phyloP scores from a whole-genome alignment of 2,888 invertebrate genomes.

The Hypomecis atomaria region DNA sequence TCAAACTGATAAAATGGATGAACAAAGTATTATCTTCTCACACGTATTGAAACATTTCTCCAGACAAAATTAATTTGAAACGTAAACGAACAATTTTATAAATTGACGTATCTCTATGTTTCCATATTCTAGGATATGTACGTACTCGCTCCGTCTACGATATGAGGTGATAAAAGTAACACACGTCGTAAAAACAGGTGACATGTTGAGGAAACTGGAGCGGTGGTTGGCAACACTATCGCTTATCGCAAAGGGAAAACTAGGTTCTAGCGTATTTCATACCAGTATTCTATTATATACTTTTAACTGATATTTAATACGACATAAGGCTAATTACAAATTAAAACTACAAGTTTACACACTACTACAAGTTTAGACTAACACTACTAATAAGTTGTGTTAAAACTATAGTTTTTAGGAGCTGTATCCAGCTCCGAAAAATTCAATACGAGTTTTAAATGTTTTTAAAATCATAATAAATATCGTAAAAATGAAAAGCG shows the following conservation, averaged over 20 bases:
- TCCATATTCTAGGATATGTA: constrained; percentile 12
- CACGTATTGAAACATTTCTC: not conserved
- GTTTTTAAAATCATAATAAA: constrained; percentile 7
- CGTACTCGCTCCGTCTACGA: constrained; percentile 16
- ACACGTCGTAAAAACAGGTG: constrained; percentile 28
- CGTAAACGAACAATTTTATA: not conserved
- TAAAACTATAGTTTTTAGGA: no score
- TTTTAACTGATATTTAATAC: not conserved
- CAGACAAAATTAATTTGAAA: not conserved
- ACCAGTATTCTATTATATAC: not conserved
- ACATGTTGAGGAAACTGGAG: constrained; percentile 29
- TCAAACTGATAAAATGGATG: no score
- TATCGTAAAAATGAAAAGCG: constrained; percentile 9
- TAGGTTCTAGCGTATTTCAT: not conserved
- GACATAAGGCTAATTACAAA: no score
- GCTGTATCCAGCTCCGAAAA: no score
- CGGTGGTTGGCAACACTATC: constrained; percentile 30
- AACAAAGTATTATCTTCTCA: no score
- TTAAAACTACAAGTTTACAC: no score
- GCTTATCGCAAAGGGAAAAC: constrained; percentile 22
- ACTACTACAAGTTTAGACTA: no score
- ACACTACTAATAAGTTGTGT: no score
- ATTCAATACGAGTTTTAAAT: not conserved
- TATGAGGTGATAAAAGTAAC: constrained; percentile 35
- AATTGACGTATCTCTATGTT: constrained; percentile 18